phyloP scores from a whole-genome alignment of 2,888 invertebrate genomes.

The Eubasilissa splendida region DNA sequence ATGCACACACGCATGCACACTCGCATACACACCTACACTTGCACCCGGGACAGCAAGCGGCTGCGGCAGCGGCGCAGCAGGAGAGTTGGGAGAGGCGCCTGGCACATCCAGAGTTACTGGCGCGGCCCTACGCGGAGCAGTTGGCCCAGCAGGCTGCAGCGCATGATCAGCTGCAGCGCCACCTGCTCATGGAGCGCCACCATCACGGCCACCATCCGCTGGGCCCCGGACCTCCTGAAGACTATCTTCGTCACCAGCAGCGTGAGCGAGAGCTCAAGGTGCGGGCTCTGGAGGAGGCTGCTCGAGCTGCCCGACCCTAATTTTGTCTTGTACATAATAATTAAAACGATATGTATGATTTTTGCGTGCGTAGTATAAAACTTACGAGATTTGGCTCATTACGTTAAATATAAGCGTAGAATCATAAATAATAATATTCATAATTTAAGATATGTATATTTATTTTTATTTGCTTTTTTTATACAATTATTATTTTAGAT shows the following conservation, averaged over 20 bases:
- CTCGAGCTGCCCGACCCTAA: slow-evolving; percentile 75
- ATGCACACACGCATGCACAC: slow-evolving; percentile 93
- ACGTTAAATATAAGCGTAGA: slow-evolving; percentile 4
- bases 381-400: slow-evolving; percentile 3
- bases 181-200: slow-evolving; percentile 84
- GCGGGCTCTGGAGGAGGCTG: slow-evolving; percentile 88
- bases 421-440: background rate
- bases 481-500: slow-evolving; percentile 12
- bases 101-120: slow-evolving; percentile 84
- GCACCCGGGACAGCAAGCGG: slow-evolving; percentile 82
- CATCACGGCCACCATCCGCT: slow-evolving; percentile 77
- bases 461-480: slow-evolving; percentile 35
- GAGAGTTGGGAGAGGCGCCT: slow-evolving; percentile 76
- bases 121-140: slow-evolving; percentile 87
- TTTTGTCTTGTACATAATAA: background rate
- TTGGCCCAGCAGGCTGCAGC: slow-evolving; percentile 85
- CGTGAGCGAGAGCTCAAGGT: slow-evolving; percentile 90
- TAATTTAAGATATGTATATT: slow-evolving; percentile 18
- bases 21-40: slow-evolving; percentile 90
- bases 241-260: slow-evolving; percentile 82
- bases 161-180: slow-evolving; percentile 89
- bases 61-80: slow-evolving; percentile 76
- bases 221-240: slow-evolving; percentile 69
- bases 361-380: background rate
- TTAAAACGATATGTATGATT: slow-evolving; percentile 3